Conservation (phyloP, 2,797 vertebrate genomes). For the Vultur gryphus region DNA sequence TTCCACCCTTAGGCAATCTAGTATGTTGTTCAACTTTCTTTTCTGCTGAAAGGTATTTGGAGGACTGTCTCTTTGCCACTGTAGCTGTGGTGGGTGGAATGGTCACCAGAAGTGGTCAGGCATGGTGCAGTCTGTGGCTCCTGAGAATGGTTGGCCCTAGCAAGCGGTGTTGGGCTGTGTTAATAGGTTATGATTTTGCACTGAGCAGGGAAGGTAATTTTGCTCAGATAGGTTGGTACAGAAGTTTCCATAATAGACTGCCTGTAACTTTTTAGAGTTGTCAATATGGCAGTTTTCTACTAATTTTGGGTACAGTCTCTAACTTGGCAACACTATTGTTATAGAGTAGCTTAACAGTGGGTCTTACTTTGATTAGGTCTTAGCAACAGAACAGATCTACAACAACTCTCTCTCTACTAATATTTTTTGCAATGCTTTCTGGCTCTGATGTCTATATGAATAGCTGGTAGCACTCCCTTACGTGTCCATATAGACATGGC, state of each 20-base stretch:
- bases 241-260: not conserved
- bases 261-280: not conserved
- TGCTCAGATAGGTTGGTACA: not conserved
- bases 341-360: accelerated
- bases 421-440: not conserved
- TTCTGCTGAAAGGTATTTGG: not conserved
- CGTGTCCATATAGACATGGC: accelerated
- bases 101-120: not conserved
- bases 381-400: not conserved
- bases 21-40: not conserved
- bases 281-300: not conserved
- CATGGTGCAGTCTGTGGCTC: not conserved
- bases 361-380: not conserved
- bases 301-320: not conserved
- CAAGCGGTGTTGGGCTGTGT: not conserved
- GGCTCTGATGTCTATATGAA: accelerated
- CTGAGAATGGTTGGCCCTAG: not conserved
- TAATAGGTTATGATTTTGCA: not conserved
- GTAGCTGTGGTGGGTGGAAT: not conserved
- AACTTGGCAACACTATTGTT: not conserved
- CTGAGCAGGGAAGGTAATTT: not conserved
- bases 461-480: not conserved
- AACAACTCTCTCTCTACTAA: accelerated
- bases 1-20: not conserved
- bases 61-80: not conserved